A percentile compares a stretch with the other conserved stretches of the same genome.
phyloP scores from a whole-genome alignment of 2,113 vertebrate genomes.

The Suricata suricatta region DNA sequence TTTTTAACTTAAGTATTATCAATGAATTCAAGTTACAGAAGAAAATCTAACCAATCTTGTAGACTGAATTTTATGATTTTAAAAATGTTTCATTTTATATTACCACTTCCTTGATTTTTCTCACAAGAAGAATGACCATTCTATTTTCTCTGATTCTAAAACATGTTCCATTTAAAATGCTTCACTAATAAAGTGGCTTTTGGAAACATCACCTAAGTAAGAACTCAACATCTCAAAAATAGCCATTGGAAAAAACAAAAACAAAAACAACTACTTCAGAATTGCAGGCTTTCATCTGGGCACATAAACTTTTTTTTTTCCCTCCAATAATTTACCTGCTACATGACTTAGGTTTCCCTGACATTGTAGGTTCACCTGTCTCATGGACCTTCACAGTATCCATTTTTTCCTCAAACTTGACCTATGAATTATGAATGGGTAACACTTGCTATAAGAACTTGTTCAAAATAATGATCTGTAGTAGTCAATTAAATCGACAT shows the following conservation, averaged over 20 bases:
- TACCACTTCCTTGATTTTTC: not conserved
- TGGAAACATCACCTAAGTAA: not conserved
- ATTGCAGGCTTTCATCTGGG: not conserved
- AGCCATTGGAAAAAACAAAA: not conserved
- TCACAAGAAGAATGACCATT: not conserved
- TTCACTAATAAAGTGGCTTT: not conserved
- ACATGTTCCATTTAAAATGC: not conserved
- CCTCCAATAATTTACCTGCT: not conserved
- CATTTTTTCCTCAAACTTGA: not conserved
- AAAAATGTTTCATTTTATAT: not conserved
- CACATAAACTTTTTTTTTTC: not conserved
- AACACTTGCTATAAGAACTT: not conserved
- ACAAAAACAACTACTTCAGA: not conserved
- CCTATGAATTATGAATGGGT: not conserved
- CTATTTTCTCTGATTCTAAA: not conserved
- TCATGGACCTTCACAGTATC: not conserved
- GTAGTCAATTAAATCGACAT: not conserved
- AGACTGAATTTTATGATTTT: not conserved
- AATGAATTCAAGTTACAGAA: not conserved
- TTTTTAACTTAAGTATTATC: constrained; percentile 6
- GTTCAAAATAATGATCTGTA: not conserved
- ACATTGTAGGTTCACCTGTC: not conserved
- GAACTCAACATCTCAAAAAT: not conserved
- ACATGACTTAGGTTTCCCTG: not conserved
- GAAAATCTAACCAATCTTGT: not conserved